Evolutionary conservation across 2,113 vertebrate genomes (phyloP), one percentile per base, ranked within the genome.

Genomic region (Phylloscopus whistleri): DNA sequence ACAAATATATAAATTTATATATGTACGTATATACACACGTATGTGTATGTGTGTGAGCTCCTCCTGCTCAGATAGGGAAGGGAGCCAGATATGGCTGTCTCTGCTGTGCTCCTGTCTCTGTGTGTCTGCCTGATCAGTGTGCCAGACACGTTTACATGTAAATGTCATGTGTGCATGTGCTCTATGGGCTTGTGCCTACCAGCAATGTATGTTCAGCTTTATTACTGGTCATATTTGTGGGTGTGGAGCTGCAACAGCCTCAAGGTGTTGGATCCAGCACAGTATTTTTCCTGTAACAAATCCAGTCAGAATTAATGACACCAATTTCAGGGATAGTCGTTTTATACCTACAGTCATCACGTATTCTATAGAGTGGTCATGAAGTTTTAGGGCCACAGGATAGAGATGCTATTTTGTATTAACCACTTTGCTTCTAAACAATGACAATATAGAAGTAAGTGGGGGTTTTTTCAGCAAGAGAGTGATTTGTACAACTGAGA

Each of bases 361-460:
- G 4, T 24, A 37, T 52, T 35, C 68, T 5, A 8, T 48, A 48
- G 7, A 79, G 35, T 0, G 0, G 16, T 33, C n/a, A 63, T 21
- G 35, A 59, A 16, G 14, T 60, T 82, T 79, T 43, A 68, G 39
- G 44, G 33, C 9, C 56, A 82, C 35, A 43, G 44, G 37, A 66
- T 9, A 89, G 17, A 53, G 15, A 43, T 1, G 3, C 4, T 56
- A 37, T 48, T 89, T 43, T 49, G 10, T 48, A 33, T 69, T 49
- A 77, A 63, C 20, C 16, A 44, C 16, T 30, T 30, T 28, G 27
- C 48, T 87, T 85, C 43, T 66, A 19, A 81, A 53, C 20, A 78
- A 31, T 15, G 23, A 51, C 23, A 74, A 46, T 23, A 74, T 4
- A n/a, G 41, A 81, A 92, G 30, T 13, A 76, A 82, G 17, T 16